Evolutionary conservation across 2,888 invertebrate genomes (phyloP).

Genomic region (Eupithecia centaureata): DNA sequence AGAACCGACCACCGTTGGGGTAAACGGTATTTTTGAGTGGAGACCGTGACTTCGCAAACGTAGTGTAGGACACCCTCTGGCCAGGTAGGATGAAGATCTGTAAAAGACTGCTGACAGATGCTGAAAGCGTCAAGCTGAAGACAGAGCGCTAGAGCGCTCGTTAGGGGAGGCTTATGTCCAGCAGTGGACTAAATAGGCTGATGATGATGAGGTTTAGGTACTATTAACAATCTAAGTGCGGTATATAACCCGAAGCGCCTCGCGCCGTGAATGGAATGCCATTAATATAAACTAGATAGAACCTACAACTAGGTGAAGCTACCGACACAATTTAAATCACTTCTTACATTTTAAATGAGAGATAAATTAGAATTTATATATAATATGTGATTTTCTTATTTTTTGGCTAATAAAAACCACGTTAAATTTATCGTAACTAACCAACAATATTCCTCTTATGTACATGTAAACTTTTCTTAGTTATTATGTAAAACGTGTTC

Average conservation of each 20-base stretch:
- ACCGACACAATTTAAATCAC: slow-evolving; percentile 27
- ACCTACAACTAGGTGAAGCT: slow-evolving; percentile 24
- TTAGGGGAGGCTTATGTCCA: too few relatives aligned
- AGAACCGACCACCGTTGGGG: too few relatives aligned
- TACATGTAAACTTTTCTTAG: not conserved
- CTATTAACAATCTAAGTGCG: not conserved
- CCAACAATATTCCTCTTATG: not conserved
- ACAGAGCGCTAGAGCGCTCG: too few relatives aligned
- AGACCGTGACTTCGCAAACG: too few relatives aligned
- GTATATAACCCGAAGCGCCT: not conserved
- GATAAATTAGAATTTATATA: not conserved
- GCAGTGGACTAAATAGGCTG: too few relatives aligned
- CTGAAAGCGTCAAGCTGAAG: too few relatives aligned
- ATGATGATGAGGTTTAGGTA: too few relatives aligned
- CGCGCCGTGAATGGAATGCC: slow-evolving; percentile 16
- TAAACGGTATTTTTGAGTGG: too few relatives aligned
- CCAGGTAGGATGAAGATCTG: too few relatives aligned
- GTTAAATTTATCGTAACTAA: not conserved
- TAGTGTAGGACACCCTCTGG: too few relatives aligned
- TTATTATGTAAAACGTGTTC: not conserved
- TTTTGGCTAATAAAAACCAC: not conserved
- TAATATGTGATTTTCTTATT: not conserved
- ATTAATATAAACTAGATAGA: slow-evolving; percentile 13
- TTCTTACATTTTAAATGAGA: not conserved
- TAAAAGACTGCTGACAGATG: too few relatives aligned